Conservation (phyloP, 2,888 invertebrate genomes). For the Sarcophaga caerulescens region DNA sequence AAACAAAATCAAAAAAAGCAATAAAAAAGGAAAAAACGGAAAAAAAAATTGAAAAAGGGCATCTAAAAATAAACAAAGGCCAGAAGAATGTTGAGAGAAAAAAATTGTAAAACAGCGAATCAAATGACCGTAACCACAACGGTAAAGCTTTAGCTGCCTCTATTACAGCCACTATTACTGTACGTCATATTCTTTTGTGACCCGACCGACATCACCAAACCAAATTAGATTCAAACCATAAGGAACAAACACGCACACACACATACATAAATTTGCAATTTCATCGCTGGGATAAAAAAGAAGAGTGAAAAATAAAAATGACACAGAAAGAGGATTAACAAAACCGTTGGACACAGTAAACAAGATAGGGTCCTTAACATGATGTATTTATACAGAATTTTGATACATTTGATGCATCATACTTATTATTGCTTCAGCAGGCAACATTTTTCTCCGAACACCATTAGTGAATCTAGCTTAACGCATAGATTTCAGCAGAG, state of each 20-base stretch:
- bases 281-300: neutral
- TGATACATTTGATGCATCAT: too few relatives aligned
- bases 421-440: too few relatives aligned
- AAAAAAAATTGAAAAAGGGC: conserved; percentile 44
- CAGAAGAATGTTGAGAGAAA: conserved; percentile 47
- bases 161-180: conserved; percentile 72
- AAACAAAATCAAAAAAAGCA: conserved; percentile 57
- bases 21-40: too few relatives aligned
- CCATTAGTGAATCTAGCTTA: too few relatives aligned
- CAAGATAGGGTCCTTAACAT: too few relatives aligned
- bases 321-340: neutral
- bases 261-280: neutral
- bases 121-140: conserved; percentile 70
- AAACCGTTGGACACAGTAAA: neutral
- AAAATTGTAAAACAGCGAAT: conserved; percentile 59
- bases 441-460: too few relatives aligned
- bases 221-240: conserved; percentile 55
- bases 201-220: conserved; percentile 28
- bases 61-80: conserved; percentile 64
- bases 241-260: conserved; percentile 31
- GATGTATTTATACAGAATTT: too few relatives aligned
- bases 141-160: conserved; percentile 65
- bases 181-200: conserved; percentile 66
- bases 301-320: neutral
- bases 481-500: too few relatives aligned